These are phyloP conservation scores for Megalopta genalis DNA, from an alignment of 1,140 invertebrate species.

Conservation along the genomic window DNA sequence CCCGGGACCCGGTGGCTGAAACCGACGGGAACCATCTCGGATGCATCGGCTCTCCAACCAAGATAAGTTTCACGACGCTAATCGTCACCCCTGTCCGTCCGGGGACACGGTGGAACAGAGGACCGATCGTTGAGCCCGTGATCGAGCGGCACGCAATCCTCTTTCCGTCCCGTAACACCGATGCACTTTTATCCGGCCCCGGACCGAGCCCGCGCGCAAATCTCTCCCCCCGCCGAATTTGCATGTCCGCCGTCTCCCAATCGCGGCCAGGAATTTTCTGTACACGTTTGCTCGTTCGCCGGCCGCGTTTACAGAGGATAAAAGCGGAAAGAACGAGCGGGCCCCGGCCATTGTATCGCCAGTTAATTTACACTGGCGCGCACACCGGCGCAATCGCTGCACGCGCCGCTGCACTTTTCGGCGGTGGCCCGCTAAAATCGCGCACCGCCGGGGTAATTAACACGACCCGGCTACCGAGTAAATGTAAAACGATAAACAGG, in stretches of 20 bases:
- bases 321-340: constrained; percentile 27
- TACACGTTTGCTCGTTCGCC: background rate
- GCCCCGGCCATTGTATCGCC: constrained; percentile 16
- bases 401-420: constrained; percentile 43
- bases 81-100: background rate
- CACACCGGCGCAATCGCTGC: background rate
- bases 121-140: background rate
- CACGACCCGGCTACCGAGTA: constrained; percentile 24
- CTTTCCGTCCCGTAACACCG: background rate
- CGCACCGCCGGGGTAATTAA: constrained; percentile 44
- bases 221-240: constrained; percentile 33
- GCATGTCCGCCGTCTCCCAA: constrained; percentile 39
- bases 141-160: constrained; percentile 15
- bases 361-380: constrained; percentile 41
- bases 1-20: too few species aligned
- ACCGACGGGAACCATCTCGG: too few species aligned
- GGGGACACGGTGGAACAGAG: too few species aligned
- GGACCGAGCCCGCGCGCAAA: constrained; percentile 2
- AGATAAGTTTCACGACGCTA: constrained; percentile 28
- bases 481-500: constrained; percentile 10
- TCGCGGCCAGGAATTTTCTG: constrained; percentile 1
- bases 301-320: constrained; percentile 2
- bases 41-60: background rate
- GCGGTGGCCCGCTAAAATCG: constrained; percentile 34
- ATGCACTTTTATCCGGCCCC: constrained; percentile 41